Evolutionary conservation across 1,140 invertebrate species (phyloP).

Genomic region (Pentalonia nigronervosa): DNA sequence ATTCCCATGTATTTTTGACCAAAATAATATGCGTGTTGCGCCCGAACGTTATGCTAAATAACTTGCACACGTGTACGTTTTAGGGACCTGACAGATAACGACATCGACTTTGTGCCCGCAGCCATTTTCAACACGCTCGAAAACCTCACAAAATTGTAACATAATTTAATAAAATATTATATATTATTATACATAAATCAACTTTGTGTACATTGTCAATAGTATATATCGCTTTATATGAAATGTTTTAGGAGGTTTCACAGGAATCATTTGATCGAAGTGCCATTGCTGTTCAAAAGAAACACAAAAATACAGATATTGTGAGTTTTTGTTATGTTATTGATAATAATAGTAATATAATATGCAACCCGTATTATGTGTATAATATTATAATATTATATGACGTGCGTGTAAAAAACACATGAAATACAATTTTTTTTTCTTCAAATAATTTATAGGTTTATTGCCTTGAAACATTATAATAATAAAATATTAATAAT

Average conservation of each 20-base stretch:
- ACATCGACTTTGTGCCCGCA: constrained; percentile 77
- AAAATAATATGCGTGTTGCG: background rate
- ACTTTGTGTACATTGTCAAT: background rate
- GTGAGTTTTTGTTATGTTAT: background rate
- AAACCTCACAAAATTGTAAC: constrained; percentile 75
- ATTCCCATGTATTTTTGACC: background rate
- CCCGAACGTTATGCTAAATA: background rate
- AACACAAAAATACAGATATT: constrained; percentile 44
- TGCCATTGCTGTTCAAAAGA: constrained; percentile 46
- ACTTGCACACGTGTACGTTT: constrained; percentile 44
- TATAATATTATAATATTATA: background rate
- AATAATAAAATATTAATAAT: background rate
- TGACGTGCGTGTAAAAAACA: background rate
- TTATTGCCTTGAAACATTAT: background rate
- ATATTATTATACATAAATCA: background rate
- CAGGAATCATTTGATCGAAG: constrained; percentile 40
- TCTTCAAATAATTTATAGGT: background rate
- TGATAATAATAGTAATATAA: background rate
- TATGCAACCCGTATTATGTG: background rate
- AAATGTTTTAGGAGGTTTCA: constrained; percentile 27
- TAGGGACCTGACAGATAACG: constrained; percentile 80
- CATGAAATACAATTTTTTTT: background rate
- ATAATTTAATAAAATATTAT: constrained; percentile 18
- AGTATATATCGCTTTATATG: background rate
- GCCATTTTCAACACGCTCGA: constrained; percentile 77